Evolutionary conservation across 1,140 invertebrate species (phyloP).

Genomic region (Hyposmocoma kahamanoa): DNA sequence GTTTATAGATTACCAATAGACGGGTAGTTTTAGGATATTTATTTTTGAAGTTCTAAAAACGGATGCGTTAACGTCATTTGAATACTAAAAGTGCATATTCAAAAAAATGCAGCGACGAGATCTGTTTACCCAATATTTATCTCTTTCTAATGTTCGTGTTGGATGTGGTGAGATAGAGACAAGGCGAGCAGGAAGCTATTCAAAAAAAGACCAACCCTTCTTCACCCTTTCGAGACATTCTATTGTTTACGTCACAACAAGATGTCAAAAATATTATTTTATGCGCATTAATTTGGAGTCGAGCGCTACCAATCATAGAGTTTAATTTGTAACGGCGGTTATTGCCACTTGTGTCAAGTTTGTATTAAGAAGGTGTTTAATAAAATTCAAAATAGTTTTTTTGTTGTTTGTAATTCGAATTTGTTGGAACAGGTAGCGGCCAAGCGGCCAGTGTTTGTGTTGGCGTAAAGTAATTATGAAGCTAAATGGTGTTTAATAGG

Average conservation of each 20-base stretch:
- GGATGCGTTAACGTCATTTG: conserved; percentile 64
- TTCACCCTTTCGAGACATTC: conserved; percentile 59
- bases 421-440: conserved; percentile 52
- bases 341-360: conserved; percentile 15
- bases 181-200: conserved; percentile 53
- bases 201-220: conserved; percentile 70
- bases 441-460: not conserved
- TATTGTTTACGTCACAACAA: conserved; percentile 47
- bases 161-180: conserved; percentile 42
- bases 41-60: conserved; percentile 61
- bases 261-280: conserved; percentile 30
- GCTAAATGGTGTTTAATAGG: conserved; percentile 25
- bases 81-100: conserved; percentile 62
- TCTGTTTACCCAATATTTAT: conserved; percentile 23
- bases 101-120: conserved; percentile 35
- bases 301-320: conserved; percentile 22
- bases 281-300: conserved; percentile 25
- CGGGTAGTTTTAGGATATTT: conserved; percentile 43
- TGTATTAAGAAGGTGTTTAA: conserved; percentile 29
- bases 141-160: conserved; percentile 16
- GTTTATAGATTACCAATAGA: conserved; percentile 53
- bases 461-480: no score
- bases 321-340: conserved; percentile 24
- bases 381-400: conserved; percentile 42
- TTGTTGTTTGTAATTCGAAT: conserved; percentile 37